Conservation (phyloP, 2,113 vertebrate species). For the Pavo muticus region DNA sequence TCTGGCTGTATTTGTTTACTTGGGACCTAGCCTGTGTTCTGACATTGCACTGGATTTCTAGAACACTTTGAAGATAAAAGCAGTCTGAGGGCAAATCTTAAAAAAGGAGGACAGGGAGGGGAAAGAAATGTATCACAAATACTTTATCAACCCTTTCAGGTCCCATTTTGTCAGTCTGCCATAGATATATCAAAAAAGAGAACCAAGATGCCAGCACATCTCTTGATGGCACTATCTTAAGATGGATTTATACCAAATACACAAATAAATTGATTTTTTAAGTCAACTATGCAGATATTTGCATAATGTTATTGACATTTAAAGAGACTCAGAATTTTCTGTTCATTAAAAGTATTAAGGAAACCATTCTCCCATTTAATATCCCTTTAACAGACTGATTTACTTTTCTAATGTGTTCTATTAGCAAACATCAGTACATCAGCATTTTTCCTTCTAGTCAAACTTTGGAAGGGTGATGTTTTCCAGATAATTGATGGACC, state of each 20-base stretch:
- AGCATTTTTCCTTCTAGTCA: conserved; percentile 4
- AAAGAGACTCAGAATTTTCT: not conserved
- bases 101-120: not conserved
- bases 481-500: conserved; percentile 1
- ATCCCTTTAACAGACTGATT: conserved; percentile 12
- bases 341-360: not conserved
- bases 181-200: not conserved
- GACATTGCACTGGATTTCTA: not conserved
- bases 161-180: not conserved
- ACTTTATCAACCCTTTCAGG: not conserved
- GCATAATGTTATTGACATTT: conserved; percentile 8
- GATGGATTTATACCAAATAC: conserved; percentile 8
- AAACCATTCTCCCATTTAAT: not conserved
- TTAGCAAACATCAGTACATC: conserved; percentile 7
- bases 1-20: not conserved
- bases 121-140: not conserved
- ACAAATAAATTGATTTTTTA: not conserved
- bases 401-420: not conserved
- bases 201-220: not conserved
- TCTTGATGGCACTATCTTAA: not conserved
- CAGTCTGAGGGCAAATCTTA: not conserved
- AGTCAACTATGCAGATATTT: not conserved
- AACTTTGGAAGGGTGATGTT: not conserved
- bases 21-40: not conserved
- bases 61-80: conserved; percentile 42